A percentile compares a stretch with the other conserved stretches of the same genome.
Conservation (phyloP, 30 jellyfish, hydroid and myxozoan genomes). For the Rhopilema esculentum region DNA sequence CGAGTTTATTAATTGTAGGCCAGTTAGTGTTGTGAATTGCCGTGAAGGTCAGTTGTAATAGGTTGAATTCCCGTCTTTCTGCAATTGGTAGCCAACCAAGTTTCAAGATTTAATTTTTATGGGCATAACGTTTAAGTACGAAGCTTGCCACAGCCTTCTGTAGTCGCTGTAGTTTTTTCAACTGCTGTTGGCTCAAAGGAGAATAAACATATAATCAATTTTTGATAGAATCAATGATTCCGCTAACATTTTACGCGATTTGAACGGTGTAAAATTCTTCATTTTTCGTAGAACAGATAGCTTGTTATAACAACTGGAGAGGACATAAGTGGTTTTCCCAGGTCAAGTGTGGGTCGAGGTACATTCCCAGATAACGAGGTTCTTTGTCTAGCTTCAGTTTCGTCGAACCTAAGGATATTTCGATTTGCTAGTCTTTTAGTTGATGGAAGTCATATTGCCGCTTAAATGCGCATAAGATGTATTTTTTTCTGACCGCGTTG, state of each 20-base stretch:
- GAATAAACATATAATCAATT: too few relatives aligned
- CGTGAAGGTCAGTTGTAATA: too few relatives aligned
- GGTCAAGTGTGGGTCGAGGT: conserved; percentile 18
- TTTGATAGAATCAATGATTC: not conserved
- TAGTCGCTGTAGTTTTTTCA: conserved; percentile 31
- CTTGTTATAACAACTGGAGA: conserved; percentile 34
- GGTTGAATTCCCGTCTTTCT: too few relatives aligned
- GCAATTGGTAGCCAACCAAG: too few relatives aligned
- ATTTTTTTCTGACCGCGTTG: conserved; percentile 18
- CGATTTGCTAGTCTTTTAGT: conserved; percentile 13
- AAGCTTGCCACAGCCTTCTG: conserved; percentile 60
- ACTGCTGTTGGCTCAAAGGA: too few relatives aligned
- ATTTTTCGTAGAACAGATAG: not conserved
- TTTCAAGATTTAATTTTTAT: too few relatives aligned
- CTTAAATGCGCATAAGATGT: conserved; percentile 14
- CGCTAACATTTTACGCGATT: conserved; percentile 14
- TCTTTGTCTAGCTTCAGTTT: not conserved
- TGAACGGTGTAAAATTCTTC: conserved; percentile 25
- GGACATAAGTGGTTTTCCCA: conserved; percentile 16
- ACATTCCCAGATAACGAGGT: not conserved
- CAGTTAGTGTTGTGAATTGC: too few relatives aligned
- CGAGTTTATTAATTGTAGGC: too few relatives aligned
- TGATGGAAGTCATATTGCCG: conserved; percentile 13
- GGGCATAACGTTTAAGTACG: too few relatives aligned
- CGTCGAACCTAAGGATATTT: conserved; percentile 6